Evolutionary conservation across 1,140 invertebrate species (phyloP).

Genomic region (Eriocheir sinensis): DNA sequence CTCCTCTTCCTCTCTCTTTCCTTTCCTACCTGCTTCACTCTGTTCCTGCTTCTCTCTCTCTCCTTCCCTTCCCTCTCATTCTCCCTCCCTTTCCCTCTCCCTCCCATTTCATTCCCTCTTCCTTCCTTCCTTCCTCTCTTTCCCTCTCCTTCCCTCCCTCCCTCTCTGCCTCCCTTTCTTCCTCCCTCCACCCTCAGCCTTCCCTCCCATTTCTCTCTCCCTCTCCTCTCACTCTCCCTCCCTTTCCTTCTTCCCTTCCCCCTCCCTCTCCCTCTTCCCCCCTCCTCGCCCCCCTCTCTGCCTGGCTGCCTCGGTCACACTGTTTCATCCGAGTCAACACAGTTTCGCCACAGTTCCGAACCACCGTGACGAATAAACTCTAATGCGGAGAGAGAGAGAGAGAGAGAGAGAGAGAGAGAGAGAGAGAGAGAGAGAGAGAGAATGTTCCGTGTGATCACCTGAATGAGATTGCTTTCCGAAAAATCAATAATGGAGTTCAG

Average conservation of each 20-base stretch:
- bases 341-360: neutral
- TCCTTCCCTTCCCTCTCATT: neutral
- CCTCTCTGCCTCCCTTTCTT: neutral
- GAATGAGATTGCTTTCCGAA: neutral
- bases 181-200: no score
- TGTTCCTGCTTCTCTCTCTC: no score
- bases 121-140: neutral
- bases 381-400: neutral
- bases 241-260: neutral
- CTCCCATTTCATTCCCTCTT: neutral
- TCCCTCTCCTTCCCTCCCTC: neutral
- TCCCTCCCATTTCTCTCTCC: neutral
- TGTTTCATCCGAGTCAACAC: constrained; percentile 30
- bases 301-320: neutral
- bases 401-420: no score
- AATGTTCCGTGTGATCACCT: no score
- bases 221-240: neutral
- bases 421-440: no score
- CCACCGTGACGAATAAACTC: neutral
- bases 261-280: neutral
- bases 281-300: neutral
- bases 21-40: no score
- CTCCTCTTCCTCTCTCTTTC: no score
- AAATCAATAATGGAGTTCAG: no score
- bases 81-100: neutral